Evolutionary conservation across 2,797 vertebrate species (phyloP).

Genomic region (Ambastaia sidthimunki): DNA sequence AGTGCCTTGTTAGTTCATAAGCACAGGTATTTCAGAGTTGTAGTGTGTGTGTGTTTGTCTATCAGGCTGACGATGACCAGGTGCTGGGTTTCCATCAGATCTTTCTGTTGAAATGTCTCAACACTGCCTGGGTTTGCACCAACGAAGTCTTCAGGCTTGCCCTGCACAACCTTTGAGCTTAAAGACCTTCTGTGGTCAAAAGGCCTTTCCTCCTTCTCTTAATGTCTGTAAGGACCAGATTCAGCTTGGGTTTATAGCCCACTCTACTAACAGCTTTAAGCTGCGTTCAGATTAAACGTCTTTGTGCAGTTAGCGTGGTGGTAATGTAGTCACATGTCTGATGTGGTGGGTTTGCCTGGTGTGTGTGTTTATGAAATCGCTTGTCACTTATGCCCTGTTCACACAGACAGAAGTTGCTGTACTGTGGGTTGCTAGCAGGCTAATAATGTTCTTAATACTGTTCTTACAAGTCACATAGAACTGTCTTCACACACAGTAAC

Average conservation of each 20-base stretch:
- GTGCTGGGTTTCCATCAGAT: conserved; percentile 82
- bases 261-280: conserved; percentile 35
- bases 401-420: neutral
- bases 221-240: conserved; percentile 70
- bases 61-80: conserved; percentile 80
- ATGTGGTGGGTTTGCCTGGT: neutral
- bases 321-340: neutral
- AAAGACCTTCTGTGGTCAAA: conserved; percentile 60
- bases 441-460: neutral
- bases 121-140: conserved; percentile 80
- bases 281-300: conserved; percentile 19
- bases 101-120: conserved; percentile 80
- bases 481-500: too few relatives aligned
- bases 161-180: conserved; percentile 77
- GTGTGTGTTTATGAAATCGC: too few relatives aligned
- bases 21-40: conserved; percentile 35
- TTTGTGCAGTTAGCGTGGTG: neutral
- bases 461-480: neutral
- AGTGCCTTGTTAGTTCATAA: conserved; percentile 1
- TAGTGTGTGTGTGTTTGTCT: conserved; percentile 56
- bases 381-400: neutral
- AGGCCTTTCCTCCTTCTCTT: conserved; percentile 55
- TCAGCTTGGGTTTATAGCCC: conserved; percentile 28
- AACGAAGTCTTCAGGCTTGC: conserved; percentile 83
- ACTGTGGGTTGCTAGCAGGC: neutral